Percentiles rank a stretch among this genome's conserved stretches.
Evolutionary conservation across 2,888 invertebrate genomes (phyloP).

Genomic region (Bruchidius siliquastri): DNA sequence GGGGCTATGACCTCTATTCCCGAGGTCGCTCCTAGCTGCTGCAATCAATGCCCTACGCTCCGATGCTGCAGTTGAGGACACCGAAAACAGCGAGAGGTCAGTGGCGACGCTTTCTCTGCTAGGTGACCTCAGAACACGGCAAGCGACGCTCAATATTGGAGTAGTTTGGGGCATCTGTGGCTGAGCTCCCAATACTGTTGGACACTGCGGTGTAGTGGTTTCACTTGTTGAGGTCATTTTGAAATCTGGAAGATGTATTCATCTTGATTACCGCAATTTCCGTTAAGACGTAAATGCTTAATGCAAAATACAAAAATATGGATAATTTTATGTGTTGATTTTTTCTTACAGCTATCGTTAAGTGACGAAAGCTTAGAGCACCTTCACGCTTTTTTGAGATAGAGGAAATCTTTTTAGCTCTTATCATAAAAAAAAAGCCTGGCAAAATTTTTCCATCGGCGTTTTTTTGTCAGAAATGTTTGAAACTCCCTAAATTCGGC

Average conservation of each 20-base stretch:
- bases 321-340: no score
- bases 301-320: no score
- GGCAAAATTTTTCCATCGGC: no score
- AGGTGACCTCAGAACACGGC: slow-evolving; percentile 69
- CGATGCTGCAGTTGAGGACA: slow-evolving; percentile 55
- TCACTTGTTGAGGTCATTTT: not conserved
- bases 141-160: slow-evolving; percentile 51
- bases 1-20: slow-evolving; percentile 62
- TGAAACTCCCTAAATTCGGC: no score
- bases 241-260: not conserved
- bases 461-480: no score
- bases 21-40: slow-evolving; percentile 50
- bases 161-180: slow-evolving; percentile 46
- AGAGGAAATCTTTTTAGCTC: no score
- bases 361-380: no score
- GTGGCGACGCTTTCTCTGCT: slow-evolving; percentile 82
- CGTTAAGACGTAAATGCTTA: no score
- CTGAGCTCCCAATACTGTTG: not conserved
- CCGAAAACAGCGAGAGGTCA: slow-evolving; percentile 73
- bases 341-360: no score
- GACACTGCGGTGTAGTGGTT: not conserved
- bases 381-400: no score
- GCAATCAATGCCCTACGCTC: slow-evolving; percentile 48
- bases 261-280: no score
- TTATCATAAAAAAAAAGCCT: no score